Evolutionary conservation across 2,113 vertebrate genomes (phyloP), one percentile per base, ranked within the genome.

Genomic region (Siniperca chuatsi): DNA sequence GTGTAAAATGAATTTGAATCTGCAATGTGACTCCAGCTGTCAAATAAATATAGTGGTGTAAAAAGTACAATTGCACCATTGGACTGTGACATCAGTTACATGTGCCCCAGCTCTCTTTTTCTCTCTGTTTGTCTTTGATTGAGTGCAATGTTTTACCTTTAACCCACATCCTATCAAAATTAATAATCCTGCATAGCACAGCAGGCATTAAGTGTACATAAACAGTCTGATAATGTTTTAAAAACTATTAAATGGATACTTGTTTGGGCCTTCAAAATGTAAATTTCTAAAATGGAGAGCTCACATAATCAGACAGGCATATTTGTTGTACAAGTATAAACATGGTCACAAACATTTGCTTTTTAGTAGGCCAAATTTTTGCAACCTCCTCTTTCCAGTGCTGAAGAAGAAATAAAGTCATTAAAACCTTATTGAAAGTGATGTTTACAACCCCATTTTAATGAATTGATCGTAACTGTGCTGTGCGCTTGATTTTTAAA

Each of bases 401-500:
- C 25, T 48, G 10, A 40, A 60, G 33, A 61, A 75, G 57, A 61
- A 77, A 64, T n/a, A 18, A 65, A 73, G 4, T 44, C 6, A 58
- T 13, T 10, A 23, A 65, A 67, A 76, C 18, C 4, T 4, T 5
- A 46, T 75, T 29, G 11, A 76, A 66, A 44, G 46, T 18, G 25
- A 11, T 40, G 16, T 76, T 64, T 37, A n/a, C 4, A 29, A n/a
- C 5, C 9, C 15, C 1, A 37, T 76, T 65, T 65, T n/a, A 35
- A 42, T 20, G 42, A 23, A 18, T 23, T 35, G 23, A 42, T 44
- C 6, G 18, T 62, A 4, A 74, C 37, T 35, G 42, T 6, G 6
- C 44, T 75, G 40, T 13, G 1, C 78, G n/a, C 18, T 46, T 61
- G 40, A 57, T 62, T 46, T 46, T n/a, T 5, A 79, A 76, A 58